phyloP scores from a whole-genome alignment of 2,888 invertebrate genomes.

The Nephrotoma guestfalica region DNA sequence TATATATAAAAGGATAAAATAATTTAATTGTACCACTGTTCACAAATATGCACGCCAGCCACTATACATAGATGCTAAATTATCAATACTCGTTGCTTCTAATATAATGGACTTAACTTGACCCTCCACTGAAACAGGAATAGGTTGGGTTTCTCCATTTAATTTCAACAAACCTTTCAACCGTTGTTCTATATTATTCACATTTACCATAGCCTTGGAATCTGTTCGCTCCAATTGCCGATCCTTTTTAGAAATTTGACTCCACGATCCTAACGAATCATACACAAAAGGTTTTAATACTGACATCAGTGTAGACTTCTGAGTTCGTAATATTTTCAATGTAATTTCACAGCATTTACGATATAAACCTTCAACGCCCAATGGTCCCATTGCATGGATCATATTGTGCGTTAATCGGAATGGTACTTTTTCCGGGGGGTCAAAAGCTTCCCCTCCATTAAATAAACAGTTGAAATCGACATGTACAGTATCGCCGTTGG shows the following conservation, averaged over 20 bases:
- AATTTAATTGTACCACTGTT: constrained; percentile 14
- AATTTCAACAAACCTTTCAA: constrained; percentile 62
- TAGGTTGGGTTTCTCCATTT: constrained; percentile 43
- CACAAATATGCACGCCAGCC: constrained; percentile 90
- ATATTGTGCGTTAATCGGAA: constrained; percentile 95
- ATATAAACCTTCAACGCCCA: constrained; percentile 83
- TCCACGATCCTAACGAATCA: constrained; percentile 84
- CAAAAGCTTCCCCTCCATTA: constrained; percentile 71
- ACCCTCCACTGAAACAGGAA: constrained; percentile 80
- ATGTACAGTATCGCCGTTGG: constrained; percentile 86
- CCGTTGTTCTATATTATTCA: constrained; percentile 70
- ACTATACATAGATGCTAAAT: constrained; percentile 89
- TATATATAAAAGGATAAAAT: background rate
- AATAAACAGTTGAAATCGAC: constrained; percentile 98
- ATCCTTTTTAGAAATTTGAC: constrained; percentile 19
- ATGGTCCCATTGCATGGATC: constrained; percentile 90
- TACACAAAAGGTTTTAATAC: constrained; percentile 88
- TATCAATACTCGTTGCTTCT: constrained; percentile 77
- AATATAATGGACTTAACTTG: constrained; percentile 85
- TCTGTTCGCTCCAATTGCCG: constrained; percentile 36
- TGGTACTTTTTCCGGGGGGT: constrained; percentile 78
- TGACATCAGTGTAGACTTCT: constrained; percentile 77
- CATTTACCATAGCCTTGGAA: constrained; percentile 62
- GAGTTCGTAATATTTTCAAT: constrained; percentile 67
- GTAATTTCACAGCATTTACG: constrained; percentile 83